Evolutionary conservation across 2,888 invertebrate species (phyloP).

Genomic region (Phytoseiulus persimilis): DNA sequence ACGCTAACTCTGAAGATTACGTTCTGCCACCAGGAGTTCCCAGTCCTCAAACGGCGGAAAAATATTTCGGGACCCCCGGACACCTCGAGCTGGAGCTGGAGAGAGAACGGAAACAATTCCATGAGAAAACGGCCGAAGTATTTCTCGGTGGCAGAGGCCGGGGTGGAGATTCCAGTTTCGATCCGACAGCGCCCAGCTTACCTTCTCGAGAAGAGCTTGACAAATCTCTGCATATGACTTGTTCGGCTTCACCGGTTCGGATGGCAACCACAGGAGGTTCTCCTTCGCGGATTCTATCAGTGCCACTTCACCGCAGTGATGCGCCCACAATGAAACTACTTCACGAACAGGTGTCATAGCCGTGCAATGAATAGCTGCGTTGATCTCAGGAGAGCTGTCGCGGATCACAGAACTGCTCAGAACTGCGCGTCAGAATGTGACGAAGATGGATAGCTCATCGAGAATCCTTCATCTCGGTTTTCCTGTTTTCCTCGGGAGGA

Average conservation of each 20-base stretch:
- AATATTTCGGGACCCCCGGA: neutral
- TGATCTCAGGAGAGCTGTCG: no score
- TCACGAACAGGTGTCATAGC: neutral
- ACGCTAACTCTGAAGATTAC: neutral
- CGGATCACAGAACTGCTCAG: no score
- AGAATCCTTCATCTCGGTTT: no score
- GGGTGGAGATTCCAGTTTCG: no score
- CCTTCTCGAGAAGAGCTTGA: neutral
- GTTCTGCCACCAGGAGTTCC: slow-evolving; percentile 8
- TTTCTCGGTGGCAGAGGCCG: no score
- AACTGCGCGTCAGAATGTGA: no score
- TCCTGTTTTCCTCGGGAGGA: no score
- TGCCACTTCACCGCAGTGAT: neutral
- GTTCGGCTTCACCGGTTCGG: neutral
- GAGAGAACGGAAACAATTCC: neutral
- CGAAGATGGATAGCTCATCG: no score
- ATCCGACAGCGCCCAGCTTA: neutral
- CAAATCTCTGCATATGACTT: neutral
- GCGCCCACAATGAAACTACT: neutral
- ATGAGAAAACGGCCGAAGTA: no score
- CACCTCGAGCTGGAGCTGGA: neutral
- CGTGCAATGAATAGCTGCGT: no score
- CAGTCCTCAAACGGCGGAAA: neutral
- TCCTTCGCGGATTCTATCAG: neutral
- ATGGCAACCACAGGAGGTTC: neutral